Evolutionary conservation across 2,113 vertebrate species (phyloP), one percentile per base, ranked within the genome.

Genomic region (Perca fluviatilis): DNA sequence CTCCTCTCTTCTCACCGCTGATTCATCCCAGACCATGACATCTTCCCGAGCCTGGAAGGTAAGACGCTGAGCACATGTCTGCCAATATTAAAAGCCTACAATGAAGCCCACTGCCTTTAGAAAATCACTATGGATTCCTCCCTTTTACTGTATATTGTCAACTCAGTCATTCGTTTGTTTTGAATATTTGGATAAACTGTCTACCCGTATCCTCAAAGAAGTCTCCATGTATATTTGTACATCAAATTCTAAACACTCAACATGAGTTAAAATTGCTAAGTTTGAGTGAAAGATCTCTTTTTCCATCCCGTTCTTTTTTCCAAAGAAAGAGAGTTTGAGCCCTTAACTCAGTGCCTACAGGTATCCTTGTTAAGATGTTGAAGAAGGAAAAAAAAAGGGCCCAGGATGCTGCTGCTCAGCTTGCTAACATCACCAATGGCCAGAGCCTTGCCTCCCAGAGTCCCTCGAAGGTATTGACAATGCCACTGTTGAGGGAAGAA

Each of bases 341-440:
- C 89, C 88, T 94, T 95, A 91, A 95, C 87, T 43, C 3, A 7
- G 33, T 73, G 4, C 60, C 27, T 69, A 67, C 90, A 99, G 97
- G 96, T 94, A 95, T 99, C 84, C 85, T 99, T 15, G 94, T 98
- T 66, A 96, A 92, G 89, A 97, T 97, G 96, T 86, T 99, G 74
- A 98, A 97, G 94, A 97, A 95, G 65, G 97, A 98, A 86, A 98
- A 97, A 91, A 97, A 93, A 87, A 96, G 92, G 89, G 76, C 89
- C 1, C 95, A 92, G 77, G 96, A 97, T 71, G 85, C 87, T 33
- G 77, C 91, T 50, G 85, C 89, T 14, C 92, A 93, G 21, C 78
- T 95, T 19, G 66, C 63, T 21, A 12, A 23, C 70, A 50, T 86
- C 25, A 86, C 86, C 61, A 57, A 18, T 54, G 76, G 47, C 27